A percentile compares a stretch with the other conserved stretches of the same genome.
Conservation (phyloP, 2,888 invertebrate species). For the Melikaiella ostensackeni region DNA sequence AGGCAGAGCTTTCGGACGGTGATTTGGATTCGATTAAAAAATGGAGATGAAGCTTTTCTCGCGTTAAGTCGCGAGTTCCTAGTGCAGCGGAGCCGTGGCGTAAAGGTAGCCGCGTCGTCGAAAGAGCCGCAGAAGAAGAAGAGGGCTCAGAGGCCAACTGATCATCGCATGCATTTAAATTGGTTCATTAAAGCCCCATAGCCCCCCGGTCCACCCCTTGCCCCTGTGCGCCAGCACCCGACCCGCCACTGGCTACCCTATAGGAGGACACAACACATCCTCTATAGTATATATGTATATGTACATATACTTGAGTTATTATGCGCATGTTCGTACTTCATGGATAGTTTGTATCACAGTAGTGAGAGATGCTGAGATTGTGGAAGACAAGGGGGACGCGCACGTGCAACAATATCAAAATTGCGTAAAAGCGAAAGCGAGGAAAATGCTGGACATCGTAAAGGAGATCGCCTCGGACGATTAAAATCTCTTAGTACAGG, state of each 20-base stretch:
- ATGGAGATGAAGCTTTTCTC: slow-evolving; percentile 59
- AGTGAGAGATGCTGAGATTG: slow-evolving; percentile 11
- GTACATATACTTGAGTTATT: background rate
- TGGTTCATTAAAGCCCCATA: slow-evolving; percentile 76
- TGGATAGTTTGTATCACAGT: background rate
- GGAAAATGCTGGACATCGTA: background rate
- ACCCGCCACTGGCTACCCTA: slow-evolving; percentile 19
- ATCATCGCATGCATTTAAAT: slow-evolving; percentile 78
- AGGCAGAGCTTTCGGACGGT: slow-evolving; percentile 36
- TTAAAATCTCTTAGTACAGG: background rate
- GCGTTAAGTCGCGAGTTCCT: slow-evolving; percentile 51
- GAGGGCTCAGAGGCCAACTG: slow-evolving; percentile 76
- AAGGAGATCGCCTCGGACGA: background rate
- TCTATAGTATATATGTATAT: background rate
- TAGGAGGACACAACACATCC: slow-evolving; percentile 9
- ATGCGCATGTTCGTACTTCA: background rate
- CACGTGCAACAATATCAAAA: slow-evolving; percentile 21
- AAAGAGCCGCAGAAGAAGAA: slow-evolving; percentile 61
- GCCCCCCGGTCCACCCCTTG: slow-evolving; percentile 57
- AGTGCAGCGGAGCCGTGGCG: slow-evolving; percentile 40
- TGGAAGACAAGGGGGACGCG: background rate
- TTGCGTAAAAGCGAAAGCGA: slow-evolving; percentile 2
- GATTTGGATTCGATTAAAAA: slow-evolving; percentile 67
- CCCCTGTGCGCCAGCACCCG: slow-evolving; percentile 36
- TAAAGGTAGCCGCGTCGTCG: slow-evolving; percentile 54